Evolutionary conservation across 2,797 vertebrate genomes (phyloP).

Genomic region (Tadarida brasiliensis): DNA sequence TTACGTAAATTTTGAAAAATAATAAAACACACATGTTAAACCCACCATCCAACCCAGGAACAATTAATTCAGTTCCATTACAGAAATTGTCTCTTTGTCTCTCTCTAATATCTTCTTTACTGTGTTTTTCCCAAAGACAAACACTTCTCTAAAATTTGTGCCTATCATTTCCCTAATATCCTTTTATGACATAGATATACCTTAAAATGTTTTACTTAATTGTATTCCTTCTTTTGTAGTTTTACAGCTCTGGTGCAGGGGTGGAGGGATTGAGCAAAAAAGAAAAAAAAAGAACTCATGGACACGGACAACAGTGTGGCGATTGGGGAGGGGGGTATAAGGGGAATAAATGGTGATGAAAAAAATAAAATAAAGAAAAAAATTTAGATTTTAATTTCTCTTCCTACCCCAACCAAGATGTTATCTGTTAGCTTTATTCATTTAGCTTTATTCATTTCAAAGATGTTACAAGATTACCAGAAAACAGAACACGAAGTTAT

Average conservation of each 20-base stretch:
- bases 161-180: not conserved
- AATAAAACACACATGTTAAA: not conserved
- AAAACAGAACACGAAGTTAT: not conserved
- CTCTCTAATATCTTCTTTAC: not conserved
- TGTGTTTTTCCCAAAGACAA: not conserved
- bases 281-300: too few relatives aligned
- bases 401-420: not conserved
- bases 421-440: not conserved
- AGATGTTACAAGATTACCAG: not conserved
- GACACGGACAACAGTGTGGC: too few relatives aligned
- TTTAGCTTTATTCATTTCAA: not conserved
- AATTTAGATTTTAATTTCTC: not conserved
- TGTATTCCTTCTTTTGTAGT: not conserved
- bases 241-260: not conserved
- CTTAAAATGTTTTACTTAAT: not conserved
- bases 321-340: too few relatives aligned
- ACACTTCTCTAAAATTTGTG: not conserved
- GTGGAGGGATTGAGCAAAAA: too few relatives aligned
- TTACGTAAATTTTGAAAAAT: not conserved
- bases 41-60: not conserved
- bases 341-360: too few relatives aligned
- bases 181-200: not conserved
- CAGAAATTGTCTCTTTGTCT: not conserved
- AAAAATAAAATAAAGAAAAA: too few relatives aligned
- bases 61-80: not conserved